Evolutionary conservation across 2,888 invertebrate species (phyloP).

Genomic region (Anthoptus insignis): DNA sequence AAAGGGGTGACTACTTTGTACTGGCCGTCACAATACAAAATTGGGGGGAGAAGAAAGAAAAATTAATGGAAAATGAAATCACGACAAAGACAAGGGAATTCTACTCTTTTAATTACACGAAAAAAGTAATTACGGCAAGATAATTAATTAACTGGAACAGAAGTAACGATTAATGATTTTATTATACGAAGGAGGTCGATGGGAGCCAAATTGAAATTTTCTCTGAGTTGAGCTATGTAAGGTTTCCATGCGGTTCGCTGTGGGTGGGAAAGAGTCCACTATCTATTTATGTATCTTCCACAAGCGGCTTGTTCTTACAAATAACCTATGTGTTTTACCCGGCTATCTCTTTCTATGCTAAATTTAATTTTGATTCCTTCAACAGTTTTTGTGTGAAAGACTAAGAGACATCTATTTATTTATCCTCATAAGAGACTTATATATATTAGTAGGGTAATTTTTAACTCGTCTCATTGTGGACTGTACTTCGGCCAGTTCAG

Average conservation of each 20-base stretch:
- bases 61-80: slow-evolving; percentile 87
- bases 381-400: too few relatives aligned
- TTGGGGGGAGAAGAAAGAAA: slow-evolving; percentile 89
- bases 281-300: too few relatives aligned
- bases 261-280: too few relatives aligned
- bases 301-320: too few relatives aligned
- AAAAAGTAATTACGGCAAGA: slow-evolving; percentile 87
- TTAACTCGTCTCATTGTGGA: too few relatives aligned
- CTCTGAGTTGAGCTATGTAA: slow-evolving; percentile 55
- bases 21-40: slow-evolving; percentile 81
- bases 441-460: too few relatives aligned
- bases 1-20: slow-evolving; percentile 84
- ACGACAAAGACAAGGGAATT: slow-evolving; percentile 86
- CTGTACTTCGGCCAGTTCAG: too few relatives aligned
- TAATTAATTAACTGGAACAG: slow-evolving; percentile 87
- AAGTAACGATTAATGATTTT: slow-evolving; percentile 87
- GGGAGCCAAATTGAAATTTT: slow-evolving; percentile 80
- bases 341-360: too few relatives aligned
- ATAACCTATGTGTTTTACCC: too few relatives aligned
- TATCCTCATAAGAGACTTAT: too few relatives aligned
- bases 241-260: slow-evolving; percentile 13
- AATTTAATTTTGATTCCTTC: too few relatives aligned
- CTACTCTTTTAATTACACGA: slow-evolving; percentile 87
- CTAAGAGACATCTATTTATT: too few relatives aligned
- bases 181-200: slow-evolving; percentile 84